These are phyloP conservation scores for Trichacis sp. DNA, from an alignment of 2,888 invertebrate species.

Conservation along the genomic window DNA sequence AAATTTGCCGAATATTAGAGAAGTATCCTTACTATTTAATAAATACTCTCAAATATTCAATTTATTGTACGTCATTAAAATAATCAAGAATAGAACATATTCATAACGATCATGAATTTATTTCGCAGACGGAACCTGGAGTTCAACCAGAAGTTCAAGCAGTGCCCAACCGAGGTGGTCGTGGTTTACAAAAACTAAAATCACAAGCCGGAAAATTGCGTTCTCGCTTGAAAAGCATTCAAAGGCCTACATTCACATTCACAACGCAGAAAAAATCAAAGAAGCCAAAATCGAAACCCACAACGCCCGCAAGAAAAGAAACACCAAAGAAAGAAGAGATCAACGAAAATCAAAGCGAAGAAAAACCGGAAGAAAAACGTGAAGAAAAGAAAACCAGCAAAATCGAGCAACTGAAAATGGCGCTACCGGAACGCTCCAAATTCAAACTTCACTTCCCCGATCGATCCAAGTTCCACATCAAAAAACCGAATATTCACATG, in stretches of 20 bases:
- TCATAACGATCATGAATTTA: no score
- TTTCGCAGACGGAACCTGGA: constrained; percentile 73
- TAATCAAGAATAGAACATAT: no score
- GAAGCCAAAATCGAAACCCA: constrained; percentile 30
- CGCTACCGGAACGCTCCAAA: constrained; percentile 73
- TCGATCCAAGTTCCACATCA: constrained; percentile 70
- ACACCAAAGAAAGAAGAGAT: constrained; percentile 12
- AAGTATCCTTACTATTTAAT: no score
- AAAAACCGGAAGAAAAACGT: constrained; percentile 30
- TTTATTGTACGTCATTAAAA: no score
- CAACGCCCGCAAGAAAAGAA: constrained; percentile 16
- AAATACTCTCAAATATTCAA: no score
- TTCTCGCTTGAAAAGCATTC: constrained; percentile 76
- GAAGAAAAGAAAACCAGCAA: constrained; percentile 54
- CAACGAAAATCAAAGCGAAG: constrained; percentile 12
- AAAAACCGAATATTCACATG: constrained; percentile 71
- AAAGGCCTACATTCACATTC: constrained; percentile 72
- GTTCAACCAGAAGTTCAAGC: constrained; percentile 72
- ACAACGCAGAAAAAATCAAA: constrained; percentile 48
- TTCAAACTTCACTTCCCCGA: constrained; percentile 74
- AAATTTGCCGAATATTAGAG: no score
- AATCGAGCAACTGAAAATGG: constrained; percentile 73
- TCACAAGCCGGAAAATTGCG: constrained; percentile 80
- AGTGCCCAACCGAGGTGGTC: constrained; percentile 39
- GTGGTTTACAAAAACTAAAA: constrained; percentile 71